These are phyloP conservation scores for Esox niger DNA, from an alignment of 2,113 vertebrate species.

Conservation along the genomic window DNA sequence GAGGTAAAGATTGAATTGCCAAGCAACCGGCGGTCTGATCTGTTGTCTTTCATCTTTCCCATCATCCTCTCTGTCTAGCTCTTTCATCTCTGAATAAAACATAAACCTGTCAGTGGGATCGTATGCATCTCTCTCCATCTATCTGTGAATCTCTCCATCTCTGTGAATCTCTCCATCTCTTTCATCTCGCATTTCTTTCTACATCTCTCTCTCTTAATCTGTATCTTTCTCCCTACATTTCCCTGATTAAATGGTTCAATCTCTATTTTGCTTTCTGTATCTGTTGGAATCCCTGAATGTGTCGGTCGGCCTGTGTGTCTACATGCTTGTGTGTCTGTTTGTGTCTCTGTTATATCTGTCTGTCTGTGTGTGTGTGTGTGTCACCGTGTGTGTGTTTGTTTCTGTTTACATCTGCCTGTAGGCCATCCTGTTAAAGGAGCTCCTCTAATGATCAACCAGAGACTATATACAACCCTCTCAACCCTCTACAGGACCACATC, in stretches of 20 bases:
- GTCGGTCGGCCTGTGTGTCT: no score
- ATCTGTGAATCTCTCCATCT: no score
- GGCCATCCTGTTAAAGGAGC: background rate
- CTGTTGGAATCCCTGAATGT: no score
- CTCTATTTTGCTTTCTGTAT: no score
- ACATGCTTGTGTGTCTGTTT: no score
- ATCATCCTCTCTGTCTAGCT: slow-evolving; percentile 16
- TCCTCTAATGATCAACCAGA: background rate
- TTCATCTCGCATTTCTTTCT: no score
- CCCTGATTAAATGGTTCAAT: no score
- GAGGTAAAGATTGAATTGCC: slow-evolving; percentile 5
- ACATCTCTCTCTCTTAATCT: no score
- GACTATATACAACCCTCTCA: background rate
- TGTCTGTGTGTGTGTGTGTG: background rate
- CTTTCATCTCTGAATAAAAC: slow-evolving; percentile 41
- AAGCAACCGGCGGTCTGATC: slow-evolving; percentile 37
- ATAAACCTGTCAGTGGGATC: slow-evolving; percentile 17
- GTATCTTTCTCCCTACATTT: no score
- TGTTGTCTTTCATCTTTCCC: slow-evolving; percentile 30
- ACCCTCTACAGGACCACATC: background rate
- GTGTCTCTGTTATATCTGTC: slow-evolving; percentile 21
- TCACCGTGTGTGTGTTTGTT: background rate
- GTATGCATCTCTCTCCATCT: background rate
- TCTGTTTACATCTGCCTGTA: no score
- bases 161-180: no score